These are phyloP conservation scores for Phalacrocorax brasilianus DNA, from an alignment of 2,113 vertebrate genomes.

Conservation along the genomic window DNA sequence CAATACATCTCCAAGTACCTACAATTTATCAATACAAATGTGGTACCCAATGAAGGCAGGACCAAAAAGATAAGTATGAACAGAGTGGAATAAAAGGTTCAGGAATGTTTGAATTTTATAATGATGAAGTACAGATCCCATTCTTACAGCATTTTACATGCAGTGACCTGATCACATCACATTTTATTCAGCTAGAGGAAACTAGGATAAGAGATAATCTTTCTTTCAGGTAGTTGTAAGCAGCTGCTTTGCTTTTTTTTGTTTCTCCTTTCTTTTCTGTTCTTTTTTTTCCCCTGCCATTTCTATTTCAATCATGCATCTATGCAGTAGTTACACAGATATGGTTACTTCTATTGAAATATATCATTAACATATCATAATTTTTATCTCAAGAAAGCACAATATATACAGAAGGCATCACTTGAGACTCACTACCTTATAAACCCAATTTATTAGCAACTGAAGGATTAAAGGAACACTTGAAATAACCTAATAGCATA, in stretches of 20 bases:
- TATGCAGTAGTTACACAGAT: background rate
- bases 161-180: slow-evolving; percentile 75
- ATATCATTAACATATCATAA: background rate
- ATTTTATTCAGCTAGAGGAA: slow-evolving; percentile 59
- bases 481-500: background rate
- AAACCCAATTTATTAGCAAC: background rate
- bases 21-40: slow-evolving; percentile 85
- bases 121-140: slow-evolving; percentile 75
- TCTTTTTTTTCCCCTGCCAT: background rate
- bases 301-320: slow-evolving; percentile 15
- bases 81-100: slow-evolving; percentile 70
- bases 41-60: slow-evolving; percentile 75
- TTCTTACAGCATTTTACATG: slow-evolving; percentile 76
- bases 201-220: slow-evolving; percentile 47
- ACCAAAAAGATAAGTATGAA: slow-evolving; percentile 82
- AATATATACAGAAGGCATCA: background rate
- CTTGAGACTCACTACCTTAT: background rate
- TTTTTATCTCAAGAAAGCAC: background rate
- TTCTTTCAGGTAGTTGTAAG: slow-evolving; percentile 59
- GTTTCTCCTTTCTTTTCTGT: background rate
- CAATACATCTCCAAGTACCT: slow-evolving; percentile 82
- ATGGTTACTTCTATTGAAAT: background rate
- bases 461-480: background rate
- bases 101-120: slow-evolving; percentile 79
- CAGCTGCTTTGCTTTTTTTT: background rate